Evolutionary conservation across 2,797 vertebrate species (phyloP).

Genomic region (Staurois parvus): DNA sequence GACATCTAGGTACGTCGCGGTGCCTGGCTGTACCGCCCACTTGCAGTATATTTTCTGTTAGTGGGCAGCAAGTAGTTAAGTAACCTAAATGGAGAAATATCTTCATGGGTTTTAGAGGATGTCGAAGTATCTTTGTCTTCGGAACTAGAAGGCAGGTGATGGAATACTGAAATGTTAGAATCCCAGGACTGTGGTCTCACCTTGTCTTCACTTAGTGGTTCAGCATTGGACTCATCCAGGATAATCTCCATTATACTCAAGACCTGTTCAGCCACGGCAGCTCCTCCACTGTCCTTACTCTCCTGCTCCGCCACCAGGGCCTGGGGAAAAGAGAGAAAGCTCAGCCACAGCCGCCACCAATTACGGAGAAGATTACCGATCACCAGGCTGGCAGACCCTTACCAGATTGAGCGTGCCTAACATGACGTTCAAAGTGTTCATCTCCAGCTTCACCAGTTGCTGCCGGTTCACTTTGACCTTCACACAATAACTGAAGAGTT

Average conservation of each 20-base stretch:
- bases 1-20: too few relatives aligned
- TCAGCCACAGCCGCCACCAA: background rate
- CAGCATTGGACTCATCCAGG: conserved; percentile 95
- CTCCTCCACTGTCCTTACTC: conserved; percentile 96
- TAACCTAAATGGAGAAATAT: too few relatives aligned
- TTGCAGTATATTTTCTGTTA: too few relatives aligned
- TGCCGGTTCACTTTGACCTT: conserved; percentile 98
- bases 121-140: too few relatives aligned
- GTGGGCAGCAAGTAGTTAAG: too few relatives aligned
- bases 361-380: too few relatives aligned
- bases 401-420: conserved; percentile 97
- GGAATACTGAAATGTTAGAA: background rate
- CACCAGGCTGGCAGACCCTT: conserved; percentile 58
- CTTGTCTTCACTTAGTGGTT: conserved; percentile 96
- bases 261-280: conserved; percentile 96
- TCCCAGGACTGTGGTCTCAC: conserved; percentile 67
- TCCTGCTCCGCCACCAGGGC: conserved; percentile 97
- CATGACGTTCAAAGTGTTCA: conserved; percentile 99
- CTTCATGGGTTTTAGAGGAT: too few relatives aligned
- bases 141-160: too few relatives aligned
- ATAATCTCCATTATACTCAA: conserved; percentile 99
- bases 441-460: conserved; percentile 95
- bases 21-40: too few relatives aligned
- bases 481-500: conserved; percentile 97
- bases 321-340: conserved; percentile 69